Conservation (phyloP, 2,113 vertebrate species). For the Panthera leo region DNA sequence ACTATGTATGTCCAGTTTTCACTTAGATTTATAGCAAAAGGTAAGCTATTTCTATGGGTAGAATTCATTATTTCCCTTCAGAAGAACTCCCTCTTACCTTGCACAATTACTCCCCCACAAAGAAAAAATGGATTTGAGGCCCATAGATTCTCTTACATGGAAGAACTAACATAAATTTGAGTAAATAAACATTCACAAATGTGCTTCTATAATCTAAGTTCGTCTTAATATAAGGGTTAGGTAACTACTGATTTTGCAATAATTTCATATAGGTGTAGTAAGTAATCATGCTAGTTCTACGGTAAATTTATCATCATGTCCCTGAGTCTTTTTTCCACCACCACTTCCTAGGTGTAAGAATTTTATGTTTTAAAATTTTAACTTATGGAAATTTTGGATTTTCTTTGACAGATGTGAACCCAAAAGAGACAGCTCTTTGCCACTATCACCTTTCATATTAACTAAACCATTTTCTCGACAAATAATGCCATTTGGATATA, state of each 20-base stretch:
- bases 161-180: conserved; percentile 20
- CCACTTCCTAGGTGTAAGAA: conserved; percentile 1
- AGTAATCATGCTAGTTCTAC: background rate
- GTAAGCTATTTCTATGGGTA: conserved; percentile 80
- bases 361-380: conserved; percentile 22
- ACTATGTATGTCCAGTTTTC: conserved; percentile 97
- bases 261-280: background rate
- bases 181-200: conserved; percentile 14
- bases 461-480: conserved; percentile 41
- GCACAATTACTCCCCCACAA: background rate
- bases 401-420: background rate
- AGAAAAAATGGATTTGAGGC: background rate
- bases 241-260: background rate
- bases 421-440: background rate
- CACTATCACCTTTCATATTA: conserved; percentile 17
- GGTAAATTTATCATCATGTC: background rate
- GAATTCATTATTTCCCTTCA: background rate
- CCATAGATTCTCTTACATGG: background rate
- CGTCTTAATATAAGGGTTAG: background rate
- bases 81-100: background rate
- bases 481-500: conserved; percentile 6
- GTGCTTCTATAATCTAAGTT: background rate
- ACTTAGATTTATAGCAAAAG: conserved; percentile 97
- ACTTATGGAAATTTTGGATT: background rate
- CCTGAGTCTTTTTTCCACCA: background rate